Conservation (phyloP, 2,888 invertebrate genomes). For the Nezara viridula region DNA sequence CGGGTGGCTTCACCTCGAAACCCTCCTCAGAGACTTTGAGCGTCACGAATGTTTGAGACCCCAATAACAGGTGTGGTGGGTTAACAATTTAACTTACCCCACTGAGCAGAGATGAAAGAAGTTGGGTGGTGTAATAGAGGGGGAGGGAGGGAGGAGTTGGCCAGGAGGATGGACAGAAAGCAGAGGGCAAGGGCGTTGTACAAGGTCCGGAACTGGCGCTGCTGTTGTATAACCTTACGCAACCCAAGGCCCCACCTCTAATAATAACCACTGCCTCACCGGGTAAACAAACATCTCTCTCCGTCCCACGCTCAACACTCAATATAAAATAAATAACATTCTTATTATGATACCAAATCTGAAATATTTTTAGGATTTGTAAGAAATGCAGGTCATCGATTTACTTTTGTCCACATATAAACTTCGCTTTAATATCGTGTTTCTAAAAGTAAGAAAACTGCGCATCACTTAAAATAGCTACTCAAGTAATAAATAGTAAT, state of each 20-base stretch:
- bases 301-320: not conserved
- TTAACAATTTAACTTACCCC: not conserved
- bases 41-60: too few species aligned
- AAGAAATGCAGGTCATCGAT: not conserved
- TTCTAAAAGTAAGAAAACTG: too few species aligned
- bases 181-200: constrained; percentile 49
- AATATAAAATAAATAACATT: not conserved
- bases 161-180: not conserved
- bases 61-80: not conserved
- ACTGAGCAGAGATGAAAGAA: not conserved
- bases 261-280: constrained; percentile 34
- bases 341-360: not conserved
- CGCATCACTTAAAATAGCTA: too few species aligned
- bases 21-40: too few species aligned
- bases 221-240: constrained; percentile 45
- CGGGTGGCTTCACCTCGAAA: too few species aligned
- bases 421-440: too few species aligned
- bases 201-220: constrained; percentile 48
- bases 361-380: not conserved
- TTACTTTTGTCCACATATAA: too few species aligned
- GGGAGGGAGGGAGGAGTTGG: not conserved
- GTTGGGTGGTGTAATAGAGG: not conserved
- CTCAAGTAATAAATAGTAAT: too few species aligned
- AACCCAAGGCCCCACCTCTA: constrained; percentile 46
- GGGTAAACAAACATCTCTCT: constrained; percentile 32